A percentile compares a stretch with the other conserved stretches of the same genome.
These are phyloP conservation scores for Callyntrura sp. DNA, from an alignment of 2,888 invertebrate genomes.

Conservation along the genomic window DNA sequence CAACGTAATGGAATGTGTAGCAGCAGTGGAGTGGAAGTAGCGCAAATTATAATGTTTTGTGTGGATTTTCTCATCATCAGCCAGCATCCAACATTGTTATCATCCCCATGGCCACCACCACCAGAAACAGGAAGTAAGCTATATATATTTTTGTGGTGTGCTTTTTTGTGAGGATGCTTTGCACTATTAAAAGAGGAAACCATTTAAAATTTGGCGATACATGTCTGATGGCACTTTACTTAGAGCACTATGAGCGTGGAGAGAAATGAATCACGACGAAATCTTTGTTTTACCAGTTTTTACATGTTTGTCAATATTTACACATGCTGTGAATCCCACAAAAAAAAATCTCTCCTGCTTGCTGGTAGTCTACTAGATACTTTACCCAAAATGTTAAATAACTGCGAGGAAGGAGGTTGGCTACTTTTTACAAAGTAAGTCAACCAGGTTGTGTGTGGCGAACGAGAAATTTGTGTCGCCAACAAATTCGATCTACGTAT, in stretches of 20 bases:
- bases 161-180: slow-evolving; percentile 9
- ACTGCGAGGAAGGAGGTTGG: too few relatives aligned
- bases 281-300: neutral
- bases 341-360: neutral
- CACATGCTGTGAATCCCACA: neutral
- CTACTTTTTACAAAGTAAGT: too few relatives aligned
- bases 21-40: slow-evolving; percentile 2
- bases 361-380: too few relatives aligned
- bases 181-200: slow-evolving; percentile 8
- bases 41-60: slow-evolving; percentile 10
- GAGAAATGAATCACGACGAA: neutral
- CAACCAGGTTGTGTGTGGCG: too few relatives aligned
- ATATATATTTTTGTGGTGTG: slow-evolving; percentile 46
- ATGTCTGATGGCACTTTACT: too few relatives aligned
- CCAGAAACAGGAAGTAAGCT: slow-evolving; percentile 22
- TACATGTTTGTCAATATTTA: slow-evolving; percentile 3
- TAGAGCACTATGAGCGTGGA: neutral
- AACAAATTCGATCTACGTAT: neutral
- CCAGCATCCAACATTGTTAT: neutral
- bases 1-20: neutral
- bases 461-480: neutral
- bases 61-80: slow-evolving; percentile 15
- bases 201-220: neutral
- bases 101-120: too few relatives aligned
- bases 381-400: too few relatives aligned